phyloP scores from a whole-genome alignment of 1,140 invertebrate species.

The Drosophila willistoni region DNA sequence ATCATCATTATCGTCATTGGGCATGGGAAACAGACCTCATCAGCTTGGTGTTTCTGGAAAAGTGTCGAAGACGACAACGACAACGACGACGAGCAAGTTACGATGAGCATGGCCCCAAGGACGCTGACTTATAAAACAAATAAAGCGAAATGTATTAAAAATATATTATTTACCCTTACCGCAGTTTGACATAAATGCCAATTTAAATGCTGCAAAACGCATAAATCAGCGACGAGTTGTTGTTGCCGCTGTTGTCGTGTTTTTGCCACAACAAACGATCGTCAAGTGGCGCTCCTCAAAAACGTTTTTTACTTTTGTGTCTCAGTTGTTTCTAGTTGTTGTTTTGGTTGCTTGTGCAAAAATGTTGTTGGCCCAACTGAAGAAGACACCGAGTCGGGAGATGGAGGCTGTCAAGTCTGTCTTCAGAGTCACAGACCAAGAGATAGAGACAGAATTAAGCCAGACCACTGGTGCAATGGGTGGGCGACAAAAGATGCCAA shows the following conservation, averaged over 20 bases:
- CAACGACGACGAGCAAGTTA: slow-evolving; percentile 44
- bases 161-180: slow-evolving; percentile 77
- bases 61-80: slow-evolving; percentile 58
- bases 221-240: slow-evolving; percentile 66
- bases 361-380: slow-evolving; percentile 52
- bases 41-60: slow-evolving; percentile 47
- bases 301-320: slow-evolving; percentile 50
- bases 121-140: slow-evolving; percentile 71
- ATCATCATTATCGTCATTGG: slow-evolving; percentile 35
- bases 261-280: slow-evolving; percentile 69
- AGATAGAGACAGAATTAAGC: slow-evolving; percentile 43
- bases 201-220: slow-evolving; percentile 80
- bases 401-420: not conserved
- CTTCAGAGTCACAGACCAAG: not conserved
- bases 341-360: slow-evolving; percentile 13
- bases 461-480: not conserved
- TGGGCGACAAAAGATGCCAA: slow-evolving; percentile 61
- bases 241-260: slow-evolving; percentile 16
- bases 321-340: not conserved
- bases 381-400: slow-evolving; percentile 58
- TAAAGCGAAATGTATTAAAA: slow-evolving; percentile 78
- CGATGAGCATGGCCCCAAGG: slow-evolving; percentile 59
- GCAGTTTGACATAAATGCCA: slow-evolving; percentile 78
- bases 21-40: slow-evolving; percentile 61
- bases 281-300: slow-evolving; percentile 78